Base-by-base conservation (phyloP, 2,797 vertebrate species). In the Tarsius wallacei region DNA sequence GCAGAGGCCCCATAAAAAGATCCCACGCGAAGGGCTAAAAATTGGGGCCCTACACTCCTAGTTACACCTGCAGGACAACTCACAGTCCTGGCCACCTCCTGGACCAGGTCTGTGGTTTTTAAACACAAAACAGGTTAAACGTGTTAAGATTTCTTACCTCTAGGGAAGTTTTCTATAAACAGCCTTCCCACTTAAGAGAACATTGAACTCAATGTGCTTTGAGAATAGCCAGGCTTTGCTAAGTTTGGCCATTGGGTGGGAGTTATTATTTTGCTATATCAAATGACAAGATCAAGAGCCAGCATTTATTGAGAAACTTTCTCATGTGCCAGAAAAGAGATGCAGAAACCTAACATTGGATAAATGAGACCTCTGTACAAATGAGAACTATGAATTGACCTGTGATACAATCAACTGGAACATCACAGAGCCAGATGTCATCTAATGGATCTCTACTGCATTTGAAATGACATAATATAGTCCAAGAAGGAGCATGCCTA, bases 181-280 rank as follows among this genome's bases (percentile, higher is more conserved):
- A 89, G 14, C 2, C 22, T 93, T 96, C 76, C 17, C 59, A 21
- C n/a, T 96, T 94, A 90, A 66, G 36, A 89, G 96, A 93, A 95
- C 89, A 8, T 42, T 87, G 24, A 97, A 96, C 90, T 84, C 57
- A 77, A 55, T 53, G 66, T 57, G 14, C 22, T 94, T 71, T 95
- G 83, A 97, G 83, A 96, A 89, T 87, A 94, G 1, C 59, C 59
- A 95, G 77, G 31, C 19, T 93, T 93, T 81, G 10, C 80, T 77
- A 71, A 61, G 8, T 97, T 84, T 88, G 31, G 21, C 89, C 51
- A 47, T 19, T 70, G 17, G 49, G 21, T 80, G 15, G n/a, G 19
- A 88, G 71, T 91, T 95, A 87, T 87, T 92, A 91, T 81, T 81
- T 87, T 87, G 19, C 53, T 76, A 2, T n/a, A 81, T 64, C 87